Conservation (phyloP, 2,888 invertebrate species). For the Eugnorisma glareosa region DNA sequence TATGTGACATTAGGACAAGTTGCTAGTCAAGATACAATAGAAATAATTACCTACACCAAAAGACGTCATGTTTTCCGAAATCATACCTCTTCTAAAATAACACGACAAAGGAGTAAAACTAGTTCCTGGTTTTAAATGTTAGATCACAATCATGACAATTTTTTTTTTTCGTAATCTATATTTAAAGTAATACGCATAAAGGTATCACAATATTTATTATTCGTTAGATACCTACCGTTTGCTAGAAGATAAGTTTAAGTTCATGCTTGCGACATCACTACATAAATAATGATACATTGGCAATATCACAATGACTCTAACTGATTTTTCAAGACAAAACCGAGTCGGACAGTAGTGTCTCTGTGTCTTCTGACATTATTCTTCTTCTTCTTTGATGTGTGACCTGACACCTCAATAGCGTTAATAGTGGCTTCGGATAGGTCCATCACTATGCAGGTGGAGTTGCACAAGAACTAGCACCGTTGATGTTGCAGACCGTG, state of each 20-base stretch:
- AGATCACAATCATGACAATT: neutral
- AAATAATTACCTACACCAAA: neutral
- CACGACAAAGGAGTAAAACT: neutral
- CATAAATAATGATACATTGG: neutral
- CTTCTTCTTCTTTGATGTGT: neutral
- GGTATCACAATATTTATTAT: neutral
- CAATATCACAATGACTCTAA: neutral
- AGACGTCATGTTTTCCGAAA: neutral
- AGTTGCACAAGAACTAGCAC: too few relatives aligned
- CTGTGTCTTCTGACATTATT: neutral
- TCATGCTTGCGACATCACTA: neutral
- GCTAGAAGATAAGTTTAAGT: neutral
- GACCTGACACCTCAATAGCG: neutral
- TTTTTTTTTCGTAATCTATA: neutral
- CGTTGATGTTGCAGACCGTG: too few relatives aligned
- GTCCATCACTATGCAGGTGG: neutral
- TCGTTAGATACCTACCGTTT: neutral
- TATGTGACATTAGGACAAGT: neutral
- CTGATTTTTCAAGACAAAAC: neutral
- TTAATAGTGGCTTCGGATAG: neutral
- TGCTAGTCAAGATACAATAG: neutral
- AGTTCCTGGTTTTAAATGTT: neutral
- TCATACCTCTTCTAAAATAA: neutral
- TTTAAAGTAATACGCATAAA: neutral
- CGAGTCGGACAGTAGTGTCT: neutral